Percentiles rank a stretch among this genome's conserved stretches.
phyloP scores from a whole-genome alignment of 2,888 invertebrate species.

The Trimorus sp. region DNA sequence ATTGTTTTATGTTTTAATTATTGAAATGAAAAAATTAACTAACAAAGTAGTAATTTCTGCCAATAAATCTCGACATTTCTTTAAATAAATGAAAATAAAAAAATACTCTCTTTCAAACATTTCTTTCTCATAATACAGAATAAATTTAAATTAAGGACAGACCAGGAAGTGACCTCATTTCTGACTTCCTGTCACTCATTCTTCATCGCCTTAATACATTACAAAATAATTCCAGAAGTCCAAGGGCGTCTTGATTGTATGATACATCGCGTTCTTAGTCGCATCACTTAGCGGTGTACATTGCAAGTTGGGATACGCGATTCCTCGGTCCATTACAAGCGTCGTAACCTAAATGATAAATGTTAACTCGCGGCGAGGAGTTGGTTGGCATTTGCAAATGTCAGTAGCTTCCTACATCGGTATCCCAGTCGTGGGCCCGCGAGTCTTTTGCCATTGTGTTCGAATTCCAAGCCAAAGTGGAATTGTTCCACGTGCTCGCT shows the following conservation, averaged over 20 bases:
- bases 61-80: too few relatives aligned
- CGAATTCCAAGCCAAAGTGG: slow-evolving; percentile 53
- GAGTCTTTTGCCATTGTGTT: slow-evolving; percentile 68
- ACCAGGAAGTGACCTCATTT: too few relatives aligned
- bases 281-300: slow-evolving; percentile 13
- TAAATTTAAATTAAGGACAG: too few relatives aligned
- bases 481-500: slow-evolving; percentile 60
- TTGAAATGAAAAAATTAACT: too few relatives aligned
- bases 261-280: slow-evolving; percentile 33
- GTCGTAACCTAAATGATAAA: slow-evolving; percentile 72
- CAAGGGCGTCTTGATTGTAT: slow-evolving; percentile 14
- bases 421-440: slow-evolving; percentile 66
- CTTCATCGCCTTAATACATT: neutral
- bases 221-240: slow-evolving; percentile 23
- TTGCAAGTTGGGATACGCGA: slow-evolving; percentile 23
- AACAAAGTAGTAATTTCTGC: too few relatives aligned
- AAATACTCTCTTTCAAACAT: too few relatives aligned
- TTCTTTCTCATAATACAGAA: too few relatives aligned
- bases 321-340: slow-evolving; percentile 54
- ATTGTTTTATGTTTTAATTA: too few relatives aligned
- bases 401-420: slow-evolving; percentile 77
- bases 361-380: slow-evolving; percentile 69
- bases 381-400: slow-evolving; percentile 78
- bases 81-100: too few relatives aligned
- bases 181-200: too few relatives aligned